Percentiles rank a stretch among this genome's conserved stretches.
These are phyloP conservation scores for Rhagophthalmus giganteus DNA, from an alignment of 2,888 invertebrate species.

Conservation along the genomic window DNA sequence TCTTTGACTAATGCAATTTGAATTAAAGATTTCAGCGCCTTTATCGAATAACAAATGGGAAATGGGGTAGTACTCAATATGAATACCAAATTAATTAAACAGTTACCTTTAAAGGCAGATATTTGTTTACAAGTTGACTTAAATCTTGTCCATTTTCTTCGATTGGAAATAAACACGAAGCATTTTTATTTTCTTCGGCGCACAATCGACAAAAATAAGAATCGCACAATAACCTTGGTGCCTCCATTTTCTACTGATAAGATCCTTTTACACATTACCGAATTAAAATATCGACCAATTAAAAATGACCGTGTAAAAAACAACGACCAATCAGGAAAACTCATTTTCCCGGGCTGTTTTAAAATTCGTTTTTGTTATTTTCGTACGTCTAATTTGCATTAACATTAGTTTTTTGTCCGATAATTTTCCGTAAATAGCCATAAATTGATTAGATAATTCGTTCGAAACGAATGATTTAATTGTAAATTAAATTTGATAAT, in stretches of 20 bases:
- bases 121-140: constrained; percentile 69
- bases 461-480: no score
- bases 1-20: background rate
- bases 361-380: no score
- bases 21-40: constrained; percentile 25
- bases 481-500: no score
- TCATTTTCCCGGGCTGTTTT: no score
- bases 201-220: constrained; percentile 76
- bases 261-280: no score
- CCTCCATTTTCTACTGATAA: constrained; percentile 19
- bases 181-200: constrained; percentile 72
- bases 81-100: constrained; percentile 30
- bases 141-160: constrained; percentile 65
- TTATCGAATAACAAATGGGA: constrained; percentile 36
- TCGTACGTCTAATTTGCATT: no score
- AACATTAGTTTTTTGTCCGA: no score
- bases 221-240: constrained; percentile 59
- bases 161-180: constrained; percentile 64
- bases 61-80: constrained; percentile 47
- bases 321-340: no score
- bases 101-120: constrained; percentile 74
- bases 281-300: no score
- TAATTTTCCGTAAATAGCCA: no score
- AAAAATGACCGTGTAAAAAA: no score
- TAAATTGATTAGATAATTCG: no score